Conservation (phyloP, 2,797 vertebrate genomes). For the Hydrophis major region DNA sequence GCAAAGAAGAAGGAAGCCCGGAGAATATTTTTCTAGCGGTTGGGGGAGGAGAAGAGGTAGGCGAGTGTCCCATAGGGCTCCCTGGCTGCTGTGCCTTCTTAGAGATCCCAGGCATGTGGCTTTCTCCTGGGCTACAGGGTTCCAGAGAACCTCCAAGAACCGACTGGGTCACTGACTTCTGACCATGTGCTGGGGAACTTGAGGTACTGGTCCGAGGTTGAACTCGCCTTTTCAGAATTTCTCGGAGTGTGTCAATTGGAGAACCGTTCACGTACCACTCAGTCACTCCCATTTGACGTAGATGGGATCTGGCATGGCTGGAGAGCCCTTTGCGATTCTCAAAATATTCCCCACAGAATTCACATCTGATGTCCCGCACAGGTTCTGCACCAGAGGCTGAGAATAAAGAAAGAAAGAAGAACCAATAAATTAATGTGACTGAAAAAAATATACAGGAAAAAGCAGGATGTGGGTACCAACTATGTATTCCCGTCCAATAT, state of each 20-base stretch:
- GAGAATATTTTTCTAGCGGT: constrained; percentile 78
- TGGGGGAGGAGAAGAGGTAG: constrained; percentile 72
- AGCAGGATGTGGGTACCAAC: neutral
- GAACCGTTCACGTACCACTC: constrained; percentile 87
- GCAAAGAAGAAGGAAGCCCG: constrained; percentile 64
- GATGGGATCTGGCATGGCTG: constrained; percentile 87
- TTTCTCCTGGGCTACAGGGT: constrained; percentile 57
- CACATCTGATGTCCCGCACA: constrained; percentile 86
- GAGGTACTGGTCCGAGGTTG: constrained; percentile 75
- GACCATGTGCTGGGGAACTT: constrained; percentile 66
- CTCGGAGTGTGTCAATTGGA: constrained; percentile 88
- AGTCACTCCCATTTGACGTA: constrained; percentile 85
- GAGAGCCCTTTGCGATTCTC: constrained; percentile 92
- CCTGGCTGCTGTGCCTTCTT: constrained; percentile 68
- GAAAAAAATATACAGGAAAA: neutral
- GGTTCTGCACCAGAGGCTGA: constrained; percentile 69
- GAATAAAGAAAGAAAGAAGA: constrained; percentile 14
- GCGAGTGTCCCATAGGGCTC: constrained; percentile 68
- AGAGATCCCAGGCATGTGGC: constrained; percentile 58
- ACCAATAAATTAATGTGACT: neutral
- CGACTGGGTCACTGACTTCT: constrained; percentile 70
- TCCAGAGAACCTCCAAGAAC: constrained; percentile 64
- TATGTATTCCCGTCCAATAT: neutral
- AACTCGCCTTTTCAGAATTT: constrained; percentile 86
- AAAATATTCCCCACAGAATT: constrained; percentile 89